A percentile compares a stretch with the other conserved stretches of the same genome.
These are phyloP conservation scores for Dasypus novemcinctus DNA, from an alignment of 2,113 vertebrate genomes.

Conservation along the genomic window DNA sequence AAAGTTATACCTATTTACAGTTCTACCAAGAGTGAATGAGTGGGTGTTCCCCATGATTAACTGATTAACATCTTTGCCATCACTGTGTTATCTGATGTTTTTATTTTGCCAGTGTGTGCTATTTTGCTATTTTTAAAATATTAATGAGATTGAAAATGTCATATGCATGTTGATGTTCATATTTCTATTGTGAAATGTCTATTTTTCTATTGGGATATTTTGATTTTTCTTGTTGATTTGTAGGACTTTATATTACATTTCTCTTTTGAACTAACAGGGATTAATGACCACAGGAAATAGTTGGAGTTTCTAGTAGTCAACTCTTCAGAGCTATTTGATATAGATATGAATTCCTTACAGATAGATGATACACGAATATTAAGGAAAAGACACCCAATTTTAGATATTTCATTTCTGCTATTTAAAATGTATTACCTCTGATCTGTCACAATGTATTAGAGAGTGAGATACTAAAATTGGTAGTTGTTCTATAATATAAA, in stretches of 20 bases:
- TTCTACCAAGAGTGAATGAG: not conserved
- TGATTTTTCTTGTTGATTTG: not conserved
- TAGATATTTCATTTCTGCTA: not conserved
- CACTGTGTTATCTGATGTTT: not conserved
- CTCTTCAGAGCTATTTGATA: not conserved
- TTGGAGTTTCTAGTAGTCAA: not conserved
- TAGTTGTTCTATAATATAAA: not conserved
- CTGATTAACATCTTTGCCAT: not conserved
- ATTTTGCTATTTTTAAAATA: not conserved
- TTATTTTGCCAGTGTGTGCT: not conserved
- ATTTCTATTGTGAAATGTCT: not conserved
- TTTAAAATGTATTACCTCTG: not conserved
- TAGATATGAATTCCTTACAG: not conserved
- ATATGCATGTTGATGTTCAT: not conserved
- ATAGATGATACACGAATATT: not conserved
- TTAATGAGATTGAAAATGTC: not conserved
- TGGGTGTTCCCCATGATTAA: not conserved
- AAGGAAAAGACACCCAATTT: not conserved
- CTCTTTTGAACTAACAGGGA: not conserved
- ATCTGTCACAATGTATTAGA: not conserved
- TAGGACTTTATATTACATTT: not conserved
- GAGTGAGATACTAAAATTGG: not conserved
- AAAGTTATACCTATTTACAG: not conserved
- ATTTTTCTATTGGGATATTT: not conserved
- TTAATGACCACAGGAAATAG: not conserved